These are phyloP conservation scores for Mionectes olivaceus DNA, from an alignment of 2,797 vertebrate genomes.

Conservation along the genomic window DNA sequence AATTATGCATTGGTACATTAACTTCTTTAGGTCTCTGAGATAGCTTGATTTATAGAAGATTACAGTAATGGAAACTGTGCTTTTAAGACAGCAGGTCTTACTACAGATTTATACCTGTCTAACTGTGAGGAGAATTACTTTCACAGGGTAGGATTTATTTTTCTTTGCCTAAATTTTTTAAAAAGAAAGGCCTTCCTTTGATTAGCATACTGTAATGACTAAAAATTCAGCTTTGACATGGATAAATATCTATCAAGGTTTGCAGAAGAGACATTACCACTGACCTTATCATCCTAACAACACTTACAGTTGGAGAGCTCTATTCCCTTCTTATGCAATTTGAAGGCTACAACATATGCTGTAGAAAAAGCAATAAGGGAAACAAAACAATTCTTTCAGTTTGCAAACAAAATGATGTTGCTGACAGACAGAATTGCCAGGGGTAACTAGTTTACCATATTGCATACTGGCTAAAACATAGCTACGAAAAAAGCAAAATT, in stretches of 20 bases:
- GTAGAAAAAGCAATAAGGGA: not conserved
- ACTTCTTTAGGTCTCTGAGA: not conserved
- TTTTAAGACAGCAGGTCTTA: conserved; percentile 5
- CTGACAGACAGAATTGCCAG: conserved; percentile 13
- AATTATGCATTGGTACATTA: conserved; percentile 6
- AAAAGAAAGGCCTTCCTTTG: not conserved
- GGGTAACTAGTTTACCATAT: not conserved
- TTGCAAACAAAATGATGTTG: conserved; percentile 34
- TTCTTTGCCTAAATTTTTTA: not conserved
- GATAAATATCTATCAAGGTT: conserved; percentile 38
- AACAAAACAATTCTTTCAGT: conserved; percentile 23
- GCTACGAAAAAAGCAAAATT: not conserved
- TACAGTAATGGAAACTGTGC: not conserved
- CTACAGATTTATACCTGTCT: not conserved
- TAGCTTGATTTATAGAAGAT: not conserved
- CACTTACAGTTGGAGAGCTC: not conserved
- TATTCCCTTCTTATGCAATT: not conserved
- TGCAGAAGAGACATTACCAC: not conserved
- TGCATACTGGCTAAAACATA: not conserved
- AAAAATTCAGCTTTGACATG: conserved; percentile 31
- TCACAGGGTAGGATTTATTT: not conserved
- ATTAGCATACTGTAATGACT: not conserved
- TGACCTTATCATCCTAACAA: conserved; percentile 53
- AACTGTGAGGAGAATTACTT: not conserved
- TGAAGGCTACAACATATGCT: conserved; percentile 16